phyloP scores from a whole-genome alignment of 2,888 invertebrate species.

The Oeneis ivallda region DNA sequence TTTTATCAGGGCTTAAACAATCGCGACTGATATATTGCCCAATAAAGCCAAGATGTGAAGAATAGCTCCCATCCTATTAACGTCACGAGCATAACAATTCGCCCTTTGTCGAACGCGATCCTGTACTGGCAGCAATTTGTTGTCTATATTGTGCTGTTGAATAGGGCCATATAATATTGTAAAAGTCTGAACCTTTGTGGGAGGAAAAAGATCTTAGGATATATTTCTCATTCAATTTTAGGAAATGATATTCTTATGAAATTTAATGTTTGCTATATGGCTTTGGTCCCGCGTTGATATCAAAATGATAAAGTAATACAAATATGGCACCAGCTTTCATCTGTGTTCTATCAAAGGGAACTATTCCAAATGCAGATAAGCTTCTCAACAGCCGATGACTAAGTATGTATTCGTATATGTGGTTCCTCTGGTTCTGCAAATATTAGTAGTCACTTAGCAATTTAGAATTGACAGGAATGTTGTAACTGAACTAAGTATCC shows the following conservation, averaged over 20 bases:
- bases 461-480: too few relatives aligned
- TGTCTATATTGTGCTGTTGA: constrained; percentile 40
- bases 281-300: neutral
- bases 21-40: constrained; percentile 60
- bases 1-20: constrained; percentile 43
- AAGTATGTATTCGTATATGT: too few relatives aligned
- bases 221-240: neutral
- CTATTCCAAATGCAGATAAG: too few relatives aligned
- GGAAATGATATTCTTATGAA: neutral
- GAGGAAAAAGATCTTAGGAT: neutral
- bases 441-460: too few relatives aligned
- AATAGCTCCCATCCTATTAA: constrained; percentile 71
- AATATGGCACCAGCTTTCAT: too few relatives aligned
- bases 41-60: constrained; percentile 70
- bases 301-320: neutral
- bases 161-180: constrained; percentile 16
- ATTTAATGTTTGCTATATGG: too few relatives aligned
- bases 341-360: too few relatives aligned
- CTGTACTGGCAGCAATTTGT: constrained; percentile 68
- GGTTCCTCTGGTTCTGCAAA: too few relatives aligned
- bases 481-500: too few relatives aligned
- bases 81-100: constrained; percentile 68
- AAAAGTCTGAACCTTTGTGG: constrained; percentile 34
- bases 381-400: too few relatives aligned
- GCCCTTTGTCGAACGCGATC: constrained; percentile 56